Evolutionary conservation across 2,888 invertebrate genomes (phyloP).

Genomic region (Lottia scabra): DNA sequence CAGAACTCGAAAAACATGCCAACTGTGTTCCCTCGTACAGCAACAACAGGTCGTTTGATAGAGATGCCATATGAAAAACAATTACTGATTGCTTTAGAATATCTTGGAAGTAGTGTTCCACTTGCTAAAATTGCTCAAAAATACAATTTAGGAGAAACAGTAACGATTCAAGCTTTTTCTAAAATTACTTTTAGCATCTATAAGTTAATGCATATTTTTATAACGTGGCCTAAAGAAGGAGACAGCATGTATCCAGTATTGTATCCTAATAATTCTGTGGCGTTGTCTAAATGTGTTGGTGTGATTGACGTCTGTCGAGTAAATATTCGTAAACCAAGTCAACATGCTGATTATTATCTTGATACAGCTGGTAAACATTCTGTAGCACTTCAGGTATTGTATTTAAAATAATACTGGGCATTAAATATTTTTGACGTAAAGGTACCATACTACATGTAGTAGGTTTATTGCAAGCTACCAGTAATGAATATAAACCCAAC

Average conservation of each 20-base stretch:
- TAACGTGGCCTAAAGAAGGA: conserved; percentile 23
- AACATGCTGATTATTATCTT: conserved; percentile 21
- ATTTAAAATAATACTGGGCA: too few relatives aligned
- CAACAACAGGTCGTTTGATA: not conserved
- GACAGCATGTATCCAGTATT: not conserved
- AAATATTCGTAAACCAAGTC: conserved; percentile 13
- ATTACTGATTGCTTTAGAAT: conserved; percentile 12
- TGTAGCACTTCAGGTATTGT: not conserved
- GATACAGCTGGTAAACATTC: conserved; percentile 22
- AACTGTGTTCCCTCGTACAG: conserved; percentile 6
- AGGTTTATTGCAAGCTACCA: too few relatives aligned
- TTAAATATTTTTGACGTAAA: too few relatives aligned
- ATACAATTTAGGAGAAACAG: conserved; percentile 7
- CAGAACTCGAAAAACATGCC: conserved; percentile 4
- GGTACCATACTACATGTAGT: too few relatives aligned
- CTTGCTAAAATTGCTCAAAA: conserved; percentile 15
- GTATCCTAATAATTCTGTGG: conserved; percentile 4
- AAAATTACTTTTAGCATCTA: conserved; percentile 14
- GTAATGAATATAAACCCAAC: too few relatives aligned
- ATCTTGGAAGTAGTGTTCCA: conserved; percentile 13
- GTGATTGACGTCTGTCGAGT: conserved; percentile 26
- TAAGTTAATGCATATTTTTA: conserved; percentile 21
- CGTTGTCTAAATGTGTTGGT: conserved; percentile 21
- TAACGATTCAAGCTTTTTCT: not conserved
- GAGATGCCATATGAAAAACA: conserved; percentile 11